Conservation (phyloP, 2,888 invertebrate species). For the Pseudanteris insignis region DNA sequence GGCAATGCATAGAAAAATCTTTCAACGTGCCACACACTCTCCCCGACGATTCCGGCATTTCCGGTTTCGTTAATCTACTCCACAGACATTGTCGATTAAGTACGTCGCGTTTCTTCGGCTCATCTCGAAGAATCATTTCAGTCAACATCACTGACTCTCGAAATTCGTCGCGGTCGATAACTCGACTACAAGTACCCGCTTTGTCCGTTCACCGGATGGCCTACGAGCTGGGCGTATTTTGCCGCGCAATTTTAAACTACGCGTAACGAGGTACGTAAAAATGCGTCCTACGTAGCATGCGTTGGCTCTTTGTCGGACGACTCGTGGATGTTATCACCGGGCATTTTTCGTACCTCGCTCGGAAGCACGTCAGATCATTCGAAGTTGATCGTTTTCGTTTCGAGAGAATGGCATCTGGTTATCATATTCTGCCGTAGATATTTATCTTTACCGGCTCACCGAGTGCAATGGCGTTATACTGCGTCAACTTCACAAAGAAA, state of each 20-base stretch:
- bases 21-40: slow-evolving; percentile 7
- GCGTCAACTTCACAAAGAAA: slow-evolving; percentile 39
- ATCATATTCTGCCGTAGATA: slow-evolving; percentile 42
- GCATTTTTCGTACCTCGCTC: slow-evolving; percentile 41
- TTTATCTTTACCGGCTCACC: slow-evolving; percentile 34
- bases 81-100: background rate
- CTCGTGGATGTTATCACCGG: slow-evolving; percentile 35
- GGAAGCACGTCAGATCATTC: slow-evolving; percentile 41
- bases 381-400: slow-evolving; percentile 44
- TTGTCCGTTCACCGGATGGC: background rate
- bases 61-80: slow-evolving; percentile 4
- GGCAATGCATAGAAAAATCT: slow-evolving; percentile 36
- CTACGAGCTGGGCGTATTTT: background rate
- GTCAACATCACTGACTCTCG: background rate
- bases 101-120: too few relatives aligned
- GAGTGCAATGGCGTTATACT: slow-evolving; percentile 17
- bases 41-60: slow-evolving; percentile 14
- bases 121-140: background rate
- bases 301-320: slow-evolving; percentile 32
- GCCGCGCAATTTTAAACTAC: slow-evolving; percentile 4
- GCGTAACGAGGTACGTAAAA: slow-evolving; percentile 1
- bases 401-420: slow-evolving; percentile 43
- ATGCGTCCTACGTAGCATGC: background rate
- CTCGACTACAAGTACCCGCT: background rate
- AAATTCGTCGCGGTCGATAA: background rate